Percentiles rank a stretch among this genome's conserved stretches.
phyloP scores from a whole-genome alignment of 2,113 vertebrate genomes.

The Sarotherodon lohbergeri region DNA sequence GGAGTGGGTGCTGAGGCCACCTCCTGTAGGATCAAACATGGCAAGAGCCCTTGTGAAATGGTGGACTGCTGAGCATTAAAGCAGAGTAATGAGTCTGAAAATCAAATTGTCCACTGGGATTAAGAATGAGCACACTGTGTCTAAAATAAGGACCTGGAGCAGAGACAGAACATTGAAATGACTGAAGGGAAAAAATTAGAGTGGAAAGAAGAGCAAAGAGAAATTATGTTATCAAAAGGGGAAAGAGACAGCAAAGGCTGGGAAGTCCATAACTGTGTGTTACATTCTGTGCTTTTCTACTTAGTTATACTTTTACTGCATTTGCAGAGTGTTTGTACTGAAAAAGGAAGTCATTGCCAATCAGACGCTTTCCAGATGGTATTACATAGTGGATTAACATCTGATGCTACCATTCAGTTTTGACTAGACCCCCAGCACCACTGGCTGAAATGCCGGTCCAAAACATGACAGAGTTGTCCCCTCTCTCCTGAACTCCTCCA shows the following conservation, averaged over 20 bases:
- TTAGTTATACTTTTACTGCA: background rate
- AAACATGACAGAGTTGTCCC: background rate
- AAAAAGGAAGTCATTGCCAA: background rate
- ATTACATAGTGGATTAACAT: background rate
- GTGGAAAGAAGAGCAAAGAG: background rate
- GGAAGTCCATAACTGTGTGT: background rate
- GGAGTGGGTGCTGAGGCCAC: slow-evolving; percentile 90
- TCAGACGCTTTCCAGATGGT: background rate
- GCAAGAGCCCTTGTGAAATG: background rate
- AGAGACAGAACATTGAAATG: background rate
- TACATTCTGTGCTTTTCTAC: background rate
- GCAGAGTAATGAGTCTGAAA: slow-evolving; percentile 37
- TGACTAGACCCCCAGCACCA: background rate
- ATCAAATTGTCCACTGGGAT: slow-evolving; percentile 35
- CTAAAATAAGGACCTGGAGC: slow-evolving; percentile 45
- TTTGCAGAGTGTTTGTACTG: background rate
- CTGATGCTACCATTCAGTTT: background rate
- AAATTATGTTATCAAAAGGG: background rate
- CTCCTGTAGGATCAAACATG: slow-evolving; percentile 73
- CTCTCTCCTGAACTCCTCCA: background rate
- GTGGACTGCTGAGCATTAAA: slow-evolving; percentile 20
- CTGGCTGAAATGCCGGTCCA: background rate
- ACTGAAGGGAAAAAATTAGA: background rate
- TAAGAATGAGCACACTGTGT: slow-evolving; percentile 33
- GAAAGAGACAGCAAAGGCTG: background rate